Evolutionary conservation across 2,888 invertebrate genomes (phyloP).

Genomic region (Yponomeuta malinellus): DNA sequence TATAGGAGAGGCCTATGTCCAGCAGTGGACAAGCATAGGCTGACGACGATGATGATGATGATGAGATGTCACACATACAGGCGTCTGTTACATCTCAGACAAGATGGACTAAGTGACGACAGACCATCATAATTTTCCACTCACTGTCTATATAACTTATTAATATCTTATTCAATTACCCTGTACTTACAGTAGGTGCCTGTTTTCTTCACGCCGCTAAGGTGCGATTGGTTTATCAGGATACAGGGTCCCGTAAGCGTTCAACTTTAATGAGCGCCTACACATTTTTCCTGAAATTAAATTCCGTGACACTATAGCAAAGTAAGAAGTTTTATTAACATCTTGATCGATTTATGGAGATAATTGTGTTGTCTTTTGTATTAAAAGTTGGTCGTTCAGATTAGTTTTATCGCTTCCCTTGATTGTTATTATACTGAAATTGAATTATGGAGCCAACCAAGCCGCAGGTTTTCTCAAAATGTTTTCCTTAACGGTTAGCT

Average conservation of each 20-base stretch:
- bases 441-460: too few species aligned
- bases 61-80: too few species aligned
- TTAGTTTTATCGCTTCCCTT: too few species aligned
- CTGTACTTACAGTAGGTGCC: conserved; percentile 19
- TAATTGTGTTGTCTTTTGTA: not conserved
- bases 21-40: too few species aligned
- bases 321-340: conserved; percentile 16
- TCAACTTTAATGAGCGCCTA: conserved; percentile 26
- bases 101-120: too few species aligned
- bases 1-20: too few species aligned
- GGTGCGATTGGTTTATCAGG: conserved; percentile 29
- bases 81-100: too few species aligned
- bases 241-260: conserved; percentile 15
- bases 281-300: conserved; percentile 29
- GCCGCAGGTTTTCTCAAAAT: too few species aligned
- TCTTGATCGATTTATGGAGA: conserved; percentile 22
- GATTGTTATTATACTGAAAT: too few species aligned
- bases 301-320: conserved; percentile 31
- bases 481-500: too few species aligned
- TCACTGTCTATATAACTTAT: not conserved
- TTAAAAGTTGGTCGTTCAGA: not conserved
- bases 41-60: too few species aligned
- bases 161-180: conserved; percentile 12
- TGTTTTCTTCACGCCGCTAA: conserved; percentile 26
- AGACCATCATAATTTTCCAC: too few species aligned